Evolutionary conservation across 2,113 vertebrate genomes (phyloP).

Genomic region (Aramus guarauna): DNA sequence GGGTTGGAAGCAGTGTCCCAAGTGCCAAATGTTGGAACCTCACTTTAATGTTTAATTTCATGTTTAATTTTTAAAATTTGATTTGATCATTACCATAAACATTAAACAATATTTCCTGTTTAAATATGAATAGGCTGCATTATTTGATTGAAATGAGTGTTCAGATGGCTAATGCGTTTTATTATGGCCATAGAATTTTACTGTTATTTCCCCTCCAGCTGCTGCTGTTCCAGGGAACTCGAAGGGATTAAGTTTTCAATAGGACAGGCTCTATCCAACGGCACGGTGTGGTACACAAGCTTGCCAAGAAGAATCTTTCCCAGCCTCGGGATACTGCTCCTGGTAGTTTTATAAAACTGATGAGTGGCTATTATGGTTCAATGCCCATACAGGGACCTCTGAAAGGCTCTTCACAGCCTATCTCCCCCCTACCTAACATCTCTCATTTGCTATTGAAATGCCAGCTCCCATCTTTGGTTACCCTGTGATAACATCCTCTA

Average conservation of each 20-base stretch:
- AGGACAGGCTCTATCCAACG: neutral
- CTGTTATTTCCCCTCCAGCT: conserved; percentile 72
- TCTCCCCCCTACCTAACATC: neutral
- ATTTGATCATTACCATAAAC: conserved; percentile 75
- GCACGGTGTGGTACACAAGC: neutral
- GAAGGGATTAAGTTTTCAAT: conserved; percentile 30
- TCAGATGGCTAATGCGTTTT: conserved; percentile 78
- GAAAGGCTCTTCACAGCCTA: conserved; percentile 16
- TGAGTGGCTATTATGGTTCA: conserved; percentile 48
- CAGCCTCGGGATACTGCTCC: neutral
- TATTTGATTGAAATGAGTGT: conserved; percentile 66
- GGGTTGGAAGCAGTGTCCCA: neutral
- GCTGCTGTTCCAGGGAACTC: conserved; percentile 47
- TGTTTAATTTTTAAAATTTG: conserved; percentile 79
- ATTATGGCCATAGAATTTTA: conserved; percentile 73
- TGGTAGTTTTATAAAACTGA: conserved; percentile 28
- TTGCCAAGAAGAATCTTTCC: conserved; percentile 37
- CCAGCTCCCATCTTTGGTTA: conserved; percentile 14
- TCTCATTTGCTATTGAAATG: neutral
- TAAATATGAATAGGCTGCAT: conserved; percentile 74
- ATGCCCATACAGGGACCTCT: conserved; percentile 35
- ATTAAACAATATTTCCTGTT: conserved; percentile 80
- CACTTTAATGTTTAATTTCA: conserved; percentile 71
- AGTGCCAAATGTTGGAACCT: conserved; percentile 48
- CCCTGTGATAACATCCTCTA: neutral